Evolutionary conservation across 2,888 invertebrate genomes (phyloP).

Genomic region (Aphodius granarius): DNA sequence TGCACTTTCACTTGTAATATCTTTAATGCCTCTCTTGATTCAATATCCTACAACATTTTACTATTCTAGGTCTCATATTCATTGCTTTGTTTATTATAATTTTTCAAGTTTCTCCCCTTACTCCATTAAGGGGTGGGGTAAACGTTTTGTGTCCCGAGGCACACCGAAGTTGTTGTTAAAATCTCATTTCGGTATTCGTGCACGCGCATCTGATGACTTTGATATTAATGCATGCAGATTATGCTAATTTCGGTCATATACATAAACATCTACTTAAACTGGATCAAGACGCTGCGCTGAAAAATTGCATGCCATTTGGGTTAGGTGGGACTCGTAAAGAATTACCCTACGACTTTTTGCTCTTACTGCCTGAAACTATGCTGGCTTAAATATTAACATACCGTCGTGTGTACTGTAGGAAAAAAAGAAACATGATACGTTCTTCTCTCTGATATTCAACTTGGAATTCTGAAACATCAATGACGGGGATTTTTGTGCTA

Average conservation of each 20-base stretch:
- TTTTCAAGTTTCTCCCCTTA: neutral
- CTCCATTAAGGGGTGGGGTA: slow-evolving; percentile 14
- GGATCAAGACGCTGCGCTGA: slow-evolving; percentile 40
- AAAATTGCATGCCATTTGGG: slow-evolving; percentile 32
- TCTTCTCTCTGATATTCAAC: no score
- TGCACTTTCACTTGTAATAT: neutral
- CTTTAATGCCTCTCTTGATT: neutral
- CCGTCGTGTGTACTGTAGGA: neutral
- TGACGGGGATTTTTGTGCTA: no score
- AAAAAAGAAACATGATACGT: no score
- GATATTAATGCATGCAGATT: slow-evolving; percentile 51
- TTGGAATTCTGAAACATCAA: no score
- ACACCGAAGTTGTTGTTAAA: slow-evolving; percentile 43
- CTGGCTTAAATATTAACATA: neutral
- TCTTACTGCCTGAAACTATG: neutral
- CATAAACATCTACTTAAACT: slow-evolving; percentile 53
- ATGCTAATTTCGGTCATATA: slow-evolving; percentile 52
- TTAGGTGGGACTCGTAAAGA: neutral
- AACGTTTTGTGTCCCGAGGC: slow-evolving; percentile 31
- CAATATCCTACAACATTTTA: neutral
- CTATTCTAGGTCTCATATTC: neutral
- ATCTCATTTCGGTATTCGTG: slow-evolving; percentile 39
- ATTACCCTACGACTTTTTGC: neutral
- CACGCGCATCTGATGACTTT: slow-evolving; percentile 36
- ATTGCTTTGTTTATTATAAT: neutral